Base-by-base conservation (phyloP, 2,113 vertebrate genomes). In the Hystrix cristata region DNA sequence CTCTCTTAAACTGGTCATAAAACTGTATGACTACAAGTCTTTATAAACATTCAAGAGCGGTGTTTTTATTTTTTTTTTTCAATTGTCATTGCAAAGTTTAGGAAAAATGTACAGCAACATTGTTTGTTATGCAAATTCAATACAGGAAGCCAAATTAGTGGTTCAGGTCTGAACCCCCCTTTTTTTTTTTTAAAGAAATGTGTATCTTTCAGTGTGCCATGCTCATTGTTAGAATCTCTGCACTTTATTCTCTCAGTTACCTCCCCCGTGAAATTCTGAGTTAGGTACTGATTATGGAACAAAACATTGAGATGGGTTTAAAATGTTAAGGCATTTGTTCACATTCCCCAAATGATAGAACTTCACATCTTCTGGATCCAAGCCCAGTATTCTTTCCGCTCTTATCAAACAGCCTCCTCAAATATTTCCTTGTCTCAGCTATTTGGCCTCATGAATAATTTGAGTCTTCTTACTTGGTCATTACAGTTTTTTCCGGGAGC, bases 371-470 rank as follows among this genome's bases (percentile, higher is more conserved):
- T 57, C 34, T 67, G 43, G 27, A 1, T 74, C 29, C 5, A 64
- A 67, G 0, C 14, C 0, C 14, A 72, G 2, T 38, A 4, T 3
- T 48, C 13, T 72, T 13, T 67, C 23, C 4, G 5, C 6, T 59
- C 0, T 51, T 3, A 48, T 81, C n/a, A 51, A 38, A 51, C 7
- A 34, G 3, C 21, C 48, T n/a, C 7, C 2, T 64, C 46, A 62
- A 51, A 51, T 51, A 25, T 23, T 71, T 79, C 31, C 65, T 48
- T 84, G 57, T 34, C 15, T 59, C 27, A 31, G 13, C 15, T 62
- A 19, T 34, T 86, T 94, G 59, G 7, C 7, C 38, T 86, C 79
- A 43, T 59, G 59, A 85, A 72, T 93, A 76, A 91, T 34, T 71
- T 72, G 46, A 62, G 25, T 82, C 62, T 85, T 60, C 38, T 48